phyloP scores from a whole-genome alignment of 2,113 vertebrate genomes.

The Neopipo cinnamomea region DNA sequence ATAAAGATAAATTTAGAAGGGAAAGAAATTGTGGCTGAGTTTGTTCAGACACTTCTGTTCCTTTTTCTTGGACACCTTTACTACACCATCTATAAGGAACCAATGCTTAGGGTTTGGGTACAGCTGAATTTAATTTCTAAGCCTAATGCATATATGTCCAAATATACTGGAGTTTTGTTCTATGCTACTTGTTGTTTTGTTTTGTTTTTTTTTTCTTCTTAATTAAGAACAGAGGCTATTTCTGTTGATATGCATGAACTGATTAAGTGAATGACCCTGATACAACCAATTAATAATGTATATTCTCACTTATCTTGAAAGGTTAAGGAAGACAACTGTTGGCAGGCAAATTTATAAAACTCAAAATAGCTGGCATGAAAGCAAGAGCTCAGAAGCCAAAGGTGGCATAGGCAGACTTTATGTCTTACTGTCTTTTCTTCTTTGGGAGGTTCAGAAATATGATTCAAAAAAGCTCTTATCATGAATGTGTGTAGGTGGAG shows the following conservation, averaged over 20 bases:
- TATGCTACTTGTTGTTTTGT: background rate
- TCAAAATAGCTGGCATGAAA: background rate
- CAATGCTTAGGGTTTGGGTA: background rate
- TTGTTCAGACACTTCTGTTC: background rate
- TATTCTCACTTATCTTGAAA: background rate
- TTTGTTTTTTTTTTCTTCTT: background rate
- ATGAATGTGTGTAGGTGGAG: background rate
- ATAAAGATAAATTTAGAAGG: background rate
- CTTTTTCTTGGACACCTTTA: background rate
- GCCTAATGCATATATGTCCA: fast-evolving
- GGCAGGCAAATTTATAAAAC: background rate
- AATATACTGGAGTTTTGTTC: background rate
- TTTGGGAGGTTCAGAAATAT: background rate
- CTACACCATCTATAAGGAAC: background rate
- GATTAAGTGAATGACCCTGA: background rate
- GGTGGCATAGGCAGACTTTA: background rate
- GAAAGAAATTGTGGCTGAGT: background rate
- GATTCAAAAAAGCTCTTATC: background rate
- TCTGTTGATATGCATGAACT: background rate
- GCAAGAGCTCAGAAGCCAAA: background rate
- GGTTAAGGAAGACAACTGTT: background rate
- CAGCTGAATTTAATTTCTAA: background rate
- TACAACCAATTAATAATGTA: background rate
- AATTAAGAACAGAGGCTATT: background rate
- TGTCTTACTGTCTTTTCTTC: background rate